Conservation (phyloP, 2,888 invertebrate genomes). For the Heteromyza rotundicornis region DNA sequence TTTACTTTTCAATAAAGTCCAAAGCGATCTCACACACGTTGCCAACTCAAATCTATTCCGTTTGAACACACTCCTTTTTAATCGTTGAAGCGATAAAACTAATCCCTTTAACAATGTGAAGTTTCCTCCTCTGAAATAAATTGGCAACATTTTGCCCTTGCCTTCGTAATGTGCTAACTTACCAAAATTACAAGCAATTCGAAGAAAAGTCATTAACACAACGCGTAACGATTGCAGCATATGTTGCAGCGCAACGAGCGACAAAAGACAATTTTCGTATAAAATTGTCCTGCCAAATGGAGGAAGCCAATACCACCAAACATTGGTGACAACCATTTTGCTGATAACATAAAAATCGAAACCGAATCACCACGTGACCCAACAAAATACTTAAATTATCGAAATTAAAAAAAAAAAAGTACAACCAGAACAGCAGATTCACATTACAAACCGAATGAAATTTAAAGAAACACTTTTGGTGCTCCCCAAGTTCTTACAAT, state of each 20-base stretch:
- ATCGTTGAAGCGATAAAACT: no score
- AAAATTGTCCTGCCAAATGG: not conserved
- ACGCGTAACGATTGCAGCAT: constrained; percentile 1
- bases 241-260: not conserved
- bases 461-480: not conserved
- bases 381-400: not conserved
- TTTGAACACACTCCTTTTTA: no score
- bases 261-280: not conserved
- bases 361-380: constrained; percentile 6
- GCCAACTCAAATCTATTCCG: no score
- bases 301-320: not conserved
- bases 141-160: no score
- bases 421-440: not conserved
- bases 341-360: constrained; percentile 1
- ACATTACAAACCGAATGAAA: no score
- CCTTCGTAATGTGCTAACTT: not conserved
- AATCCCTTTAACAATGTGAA: no score
- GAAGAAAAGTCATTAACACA: constrained; percentile 4
- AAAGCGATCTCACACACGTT: no score
- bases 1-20: no score
- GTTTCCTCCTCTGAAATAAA: no score
- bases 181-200: not conserved
- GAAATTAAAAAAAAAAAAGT: not conserved
- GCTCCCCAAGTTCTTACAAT: not conserved
- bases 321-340: not conserved